These are phyloP conservation scores for Lepilemur ruficaudatus DNA, from an alignment of 2,797 vertebrate genomes.

Conservation along the genomic window DNA sequence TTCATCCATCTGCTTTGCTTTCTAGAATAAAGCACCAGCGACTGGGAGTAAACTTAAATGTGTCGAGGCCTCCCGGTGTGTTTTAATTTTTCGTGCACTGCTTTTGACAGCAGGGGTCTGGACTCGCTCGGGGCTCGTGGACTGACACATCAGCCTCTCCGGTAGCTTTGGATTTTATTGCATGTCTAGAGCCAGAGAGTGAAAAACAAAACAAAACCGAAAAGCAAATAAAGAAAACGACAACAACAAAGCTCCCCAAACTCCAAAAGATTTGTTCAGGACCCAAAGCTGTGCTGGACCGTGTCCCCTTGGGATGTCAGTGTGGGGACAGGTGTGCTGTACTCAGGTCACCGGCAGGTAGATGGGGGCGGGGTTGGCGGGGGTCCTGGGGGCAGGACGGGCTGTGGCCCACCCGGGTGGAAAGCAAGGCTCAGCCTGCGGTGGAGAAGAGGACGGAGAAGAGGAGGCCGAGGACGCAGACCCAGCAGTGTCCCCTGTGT, in stretches of 20 bases:
- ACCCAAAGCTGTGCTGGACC: fast-evolving
- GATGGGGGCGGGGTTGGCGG: no score
- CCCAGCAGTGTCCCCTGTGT: fast-evolving
- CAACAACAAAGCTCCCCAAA: no score
- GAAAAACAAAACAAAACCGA: neutral
- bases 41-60: neutral
- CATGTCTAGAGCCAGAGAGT: neutral
- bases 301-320: fast-evolving
- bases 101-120: neutral
- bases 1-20: neutral
- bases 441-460: no score
- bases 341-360: no score
- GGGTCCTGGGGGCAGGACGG: fast-evolving
- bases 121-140: neutral
- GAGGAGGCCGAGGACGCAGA: neutral
- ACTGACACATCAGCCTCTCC: neutral
- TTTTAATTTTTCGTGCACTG: neutral
- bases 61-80: fast-evolving
- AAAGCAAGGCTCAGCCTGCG: neutral
- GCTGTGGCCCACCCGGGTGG: neutral
- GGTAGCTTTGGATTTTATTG: neutral
- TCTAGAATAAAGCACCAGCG: neutral
- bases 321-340: fast-evolving
- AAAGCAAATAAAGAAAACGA: neutral
- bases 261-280: fast-evolving